phyloP scores from a whole-genome alignment of 2,888 invertebrate species.

The Macrophya annulata region DNA sequence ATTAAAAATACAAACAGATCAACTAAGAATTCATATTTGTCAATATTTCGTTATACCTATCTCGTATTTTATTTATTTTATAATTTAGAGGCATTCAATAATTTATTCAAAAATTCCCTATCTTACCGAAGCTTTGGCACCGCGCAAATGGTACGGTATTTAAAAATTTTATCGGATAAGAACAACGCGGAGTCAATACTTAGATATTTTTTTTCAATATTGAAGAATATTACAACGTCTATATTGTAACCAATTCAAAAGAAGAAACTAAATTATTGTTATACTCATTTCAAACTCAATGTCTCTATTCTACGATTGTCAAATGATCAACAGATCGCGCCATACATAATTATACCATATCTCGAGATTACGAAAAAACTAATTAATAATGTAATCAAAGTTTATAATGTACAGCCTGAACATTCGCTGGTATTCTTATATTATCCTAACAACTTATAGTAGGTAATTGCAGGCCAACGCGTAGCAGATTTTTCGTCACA shows the following conservation, averaged over 20 bases:
- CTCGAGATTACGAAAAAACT: no score
- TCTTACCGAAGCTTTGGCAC: neutral
- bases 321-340: no score
- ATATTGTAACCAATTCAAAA: no score
- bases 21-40: neutral
- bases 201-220: neutral
- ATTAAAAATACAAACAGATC: neutral
- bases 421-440: neutral
- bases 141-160: neutral
- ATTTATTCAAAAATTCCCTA: neutral
- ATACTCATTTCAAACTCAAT: no score
- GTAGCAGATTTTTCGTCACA: conserved; percentile 12
- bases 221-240: no score
- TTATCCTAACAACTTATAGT: neutral
- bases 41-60: neutral
- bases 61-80: neutral
- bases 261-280: no score
- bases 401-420: no score
- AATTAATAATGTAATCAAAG: no score
- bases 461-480: conserved; percentile 19
- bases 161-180: no score
- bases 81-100: neutral
- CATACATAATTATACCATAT: no score
- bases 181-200: no score
- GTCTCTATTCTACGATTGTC: no score